Percentiles rank a stretch among this genome's conserved stretches.
Conservation (phyloP, 2,797 vertebrate genomes). For the Megaceryle alcyon region DNA sequence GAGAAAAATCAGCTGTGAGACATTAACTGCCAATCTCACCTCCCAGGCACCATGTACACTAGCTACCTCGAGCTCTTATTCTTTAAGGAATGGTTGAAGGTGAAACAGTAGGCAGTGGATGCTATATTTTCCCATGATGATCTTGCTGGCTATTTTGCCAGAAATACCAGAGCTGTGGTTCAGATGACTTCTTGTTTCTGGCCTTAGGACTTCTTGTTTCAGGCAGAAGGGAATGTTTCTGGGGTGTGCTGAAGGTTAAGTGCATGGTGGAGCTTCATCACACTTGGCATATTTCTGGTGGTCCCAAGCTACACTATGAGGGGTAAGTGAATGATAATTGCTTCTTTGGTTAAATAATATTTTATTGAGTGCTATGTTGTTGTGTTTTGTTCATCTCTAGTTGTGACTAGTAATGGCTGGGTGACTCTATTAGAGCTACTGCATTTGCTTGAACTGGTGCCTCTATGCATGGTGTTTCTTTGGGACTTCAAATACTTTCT, state of each 20-base stretch:
- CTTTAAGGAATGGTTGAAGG: neutral
- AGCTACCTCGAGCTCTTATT: neutral
- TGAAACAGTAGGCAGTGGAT: neutral
- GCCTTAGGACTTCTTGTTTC: neutral
- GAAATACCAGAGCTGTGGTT: fast-evolving
- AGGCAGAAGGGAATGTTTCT: neutral
- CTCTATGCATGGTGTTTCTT: neutral
- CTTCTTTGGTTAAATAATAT: neutral
- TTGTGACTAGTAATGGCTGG: neutral
- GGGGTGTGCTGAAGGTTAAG: neutral
- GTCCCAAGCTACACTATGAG: fast-evolving
- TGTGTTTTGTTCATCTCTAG: neutral
- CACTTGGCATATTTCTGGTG: neutral
- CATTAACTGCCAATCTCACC: neutral
- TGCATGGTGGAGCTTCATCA: fast-evolving
- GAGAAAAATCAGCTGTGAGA: neutral
- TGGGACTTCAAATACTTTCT: neutral
- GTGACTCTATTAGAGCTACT: neutral
- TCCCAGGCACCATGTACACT: neutral
- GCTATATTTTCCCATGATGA: fast-evolving
- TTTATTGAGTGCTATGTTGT: neutral
- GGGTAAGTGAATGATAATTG: neutral
- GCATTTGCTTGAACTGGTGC: neutral
- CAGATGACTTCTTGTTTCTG: neutral
- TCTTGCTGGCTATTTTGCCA: neutral